These are phyloP conservation scores for Cerastis rubricosa DNA, from an alignment of 2,888 invertebrate genomes.

Conservation along the genomic window DNA sequence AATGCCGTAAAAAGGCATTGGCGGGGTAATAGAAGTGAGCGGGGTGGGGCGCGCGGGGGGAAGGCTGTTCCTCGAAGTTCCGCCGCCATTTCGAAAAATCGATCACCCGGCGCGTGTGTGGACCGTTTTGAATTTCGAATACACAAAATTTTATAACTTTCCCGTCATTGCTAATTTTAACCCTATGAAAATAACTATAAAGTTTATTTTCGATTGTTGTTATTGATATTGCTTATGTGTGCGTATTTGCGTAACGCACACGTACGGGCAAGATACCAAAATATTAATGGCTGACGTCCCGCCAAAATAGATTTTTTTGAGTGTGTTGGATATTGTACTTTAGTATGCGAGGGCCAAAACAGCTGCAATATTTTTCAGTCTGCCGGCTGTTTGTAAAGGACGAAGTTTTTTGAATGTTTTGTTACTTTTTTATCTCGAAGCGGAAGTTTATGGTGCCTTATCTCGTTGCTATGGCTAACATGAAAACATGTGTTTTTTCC, in stretches of 20 bases:
- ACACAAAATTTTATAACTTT: constrained; percentile 72
- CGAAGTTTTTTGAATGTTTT: constrained; percentile 23
- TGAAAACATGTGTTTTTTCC: constrained; percentile 35
- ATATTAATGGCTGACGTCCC: constrained; percentile 79
- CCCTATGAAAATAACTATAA: constrained; percentile 16
- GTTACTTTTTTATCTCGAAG: constrained; percentile 29
- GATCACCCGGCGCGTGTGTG: constrained; percentile 87
- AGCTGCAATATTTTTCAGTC: constrained; percentile 51
- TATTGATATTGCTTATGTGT: constrained; percentile 53
- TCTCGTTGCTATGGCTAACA: constrained; percentile 35
- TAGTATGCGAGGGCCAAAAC: constrained; percentile 45
- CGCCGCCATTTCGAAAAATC: constrained; percentile 83
- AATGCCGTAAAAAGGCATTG: constrained; percentile 79
- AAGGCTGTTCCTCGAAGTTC: constrained; percentile 72
- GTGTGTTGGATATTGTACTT: constrained; percentile 60
- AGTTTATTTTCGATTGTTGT: constrained; percentile 59
- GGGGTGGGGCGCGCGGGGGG: constrained; percentile 64
- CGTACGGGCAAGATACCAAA: constrained; percentile 76
- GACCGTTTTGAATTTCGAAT: constrained; percentile 84
- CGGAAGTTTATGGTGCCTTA: constrained; percentile 35
- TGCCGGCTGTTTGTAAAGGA: constrained; percentile 40
- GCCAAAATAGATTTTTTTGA: constrained; percentile 81
- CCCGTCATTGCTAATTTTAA: constrained; percentile 51
- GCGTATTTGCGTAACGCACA: constrained; percentile 70
- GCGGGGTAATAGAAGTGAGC: constrained; percentile 77